These are phyloP conservation scores for Oxyteleia sp. DNA, from an alignment of 2,888 invertebrate species.

Conservation along the genomic window DNA sequence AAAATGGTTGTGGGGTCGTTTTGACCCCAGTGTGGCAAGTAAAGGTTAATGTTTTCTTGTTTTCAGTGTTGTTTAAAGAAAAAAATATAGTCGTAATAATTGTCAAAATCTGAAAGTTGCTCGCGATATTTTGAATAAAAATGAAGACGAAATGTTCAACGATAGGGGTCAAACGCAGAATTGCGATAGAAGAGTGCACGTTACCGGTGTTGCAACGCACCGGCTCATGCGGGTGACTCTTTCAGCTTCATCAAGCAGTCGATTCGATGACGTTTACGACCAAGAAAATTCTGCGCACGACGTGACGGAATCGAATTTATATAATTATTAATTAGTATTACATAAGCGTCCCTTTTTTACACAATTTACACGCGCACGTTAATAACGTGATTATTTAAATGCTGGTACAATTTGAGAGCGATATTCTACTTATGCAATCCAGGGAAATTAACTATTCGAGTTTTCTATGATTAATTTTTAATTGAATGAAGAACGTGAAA, in stretches of 20 bases:
- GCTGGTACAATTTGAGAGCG: neutral
- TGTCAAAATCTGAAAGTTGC: no score
- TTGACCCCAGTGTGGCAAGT: no score
- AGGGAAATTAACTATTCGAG: neutral
- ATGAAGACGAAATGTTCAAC: constrained; percentile 21
- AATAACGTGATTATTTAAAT: constrained; percentile 8
- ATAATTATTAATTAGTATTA: constrained; percentile 28
- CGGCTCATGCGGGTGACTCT: no score
- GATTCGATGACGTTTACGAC: constrained; percentile 20
- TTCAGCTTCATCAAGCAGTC: no score
- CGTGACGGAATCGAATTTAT: constrained; percentile 29
- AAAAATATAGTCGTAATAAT: no score
- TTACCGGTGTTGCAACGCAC: no score
- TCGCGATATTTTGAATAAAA: constrained; percentile 4
- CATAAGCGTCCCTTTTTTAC: constrained; percentile 15
- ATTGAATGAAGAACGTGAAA: neutral
- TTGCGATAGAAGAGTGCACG: constrained; percentile 37
- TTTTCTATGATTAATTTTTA: neutral
- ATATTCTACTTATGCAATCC: neutral
- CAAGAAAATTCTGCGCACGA: constrained; percentile 7
- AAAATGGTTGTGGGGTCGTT: no score
- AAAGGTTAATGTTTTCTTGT: no score
- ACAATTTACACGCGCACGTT: neutral
- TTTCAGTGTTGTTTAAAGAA: no score
- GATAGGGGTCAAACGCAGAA: constrained; percentile 42